Conservation (phyloP, 2,797 vertebrate genomes). For the Sardinella longiceps region DNA sequence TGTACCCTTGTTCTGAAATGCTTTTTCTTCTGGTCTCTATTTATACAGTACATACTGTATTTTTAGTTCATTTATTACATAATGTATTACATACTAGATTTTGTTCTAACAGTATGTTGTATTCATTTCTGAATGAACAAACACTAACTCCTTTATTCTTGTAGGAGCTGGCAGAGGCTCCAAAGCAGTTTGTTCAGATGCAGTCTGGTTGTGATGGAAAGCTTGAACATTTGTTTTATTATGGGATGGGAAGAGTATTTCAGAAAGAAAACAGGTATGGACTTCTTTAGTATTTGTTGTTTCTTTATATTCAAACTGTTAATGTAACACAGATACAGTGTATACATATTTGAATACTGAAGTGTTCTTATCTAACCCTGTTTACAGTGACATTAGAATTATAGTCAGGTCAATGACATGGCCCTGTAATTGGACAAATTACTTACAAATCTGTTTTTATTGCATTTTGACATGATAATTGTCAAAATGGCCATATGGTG, state of each 20-base stretch:
- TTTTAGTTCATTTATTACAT: too few relatives aligned
- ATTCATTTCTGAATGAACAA: neutral
- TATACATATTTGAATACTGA: too few relatives aligned
- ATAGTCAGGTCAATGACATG: too few relatives aligned
- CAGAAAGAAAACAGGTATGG: constrained; percentile 87
- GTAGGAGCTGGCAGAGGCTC: constrained; percentile 86
- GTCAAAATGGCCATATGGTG: too few relatives aligned
- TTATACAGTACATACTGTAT: too few relatives aligned
- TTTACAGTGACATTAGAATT: too few relatives aligned
- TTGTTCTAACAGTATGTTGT: neutral
- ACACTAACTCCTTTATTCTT: constrained; percentile 33
- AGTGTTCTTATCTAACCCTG: too few relatives aligned
- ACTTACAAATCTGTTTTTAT: too few relatives aligned
- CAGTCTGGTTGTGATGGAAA: constrained; percentile 76
- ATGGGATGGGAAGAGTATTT: constrained; percentile 84
- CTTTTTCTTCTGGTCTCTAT: neutral
- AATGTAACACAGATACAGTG: neutral
- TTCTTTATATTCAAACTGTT: neutral
- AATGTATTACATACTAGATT: too few relatives aligned
- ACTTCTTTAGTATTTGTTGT: constrained; percentile 31
- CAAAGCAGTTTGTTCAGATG: constrained; percentile 80
- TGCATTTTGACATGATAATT: too few relatives aligned
- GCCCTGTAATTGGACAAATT: too few relatives aligned
- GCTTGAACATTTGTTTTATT: constrained; percentile 86
- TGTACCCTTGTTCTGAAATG: neutral